Evolutionary conservation across 2,888 invertebrate genomes (phyloP), one percentile per base, ranked within the genome.

Genomic region (Brachypterus glaber): DNA sequence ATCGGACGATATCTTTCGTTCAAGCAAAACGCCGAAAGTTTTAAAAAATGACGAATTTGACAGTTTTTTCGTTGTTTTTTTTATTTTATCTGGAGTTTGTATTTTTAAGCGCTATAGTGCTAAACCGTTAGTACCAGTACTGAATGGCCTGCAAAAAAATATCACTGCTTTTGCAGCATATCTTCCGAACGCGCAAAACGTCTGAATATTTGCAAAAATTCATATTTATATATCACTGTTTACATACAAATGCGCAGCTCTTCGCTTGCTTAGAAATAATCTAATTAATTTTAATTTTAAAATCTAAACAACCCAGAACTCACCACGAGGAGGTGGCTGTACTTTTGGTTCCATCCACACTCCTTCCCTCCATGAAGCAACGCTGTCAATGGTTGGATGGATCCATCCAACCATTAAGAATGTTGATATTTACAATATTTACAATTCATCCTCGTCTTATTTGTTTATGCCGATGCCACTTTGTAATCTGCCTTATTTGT

Each of bases 1-100:
- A 29, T 11, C 29, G 29, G 29, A 13, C 29, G 9, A 21, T 21
- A 29, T 29, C 24, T 25, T 41, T 31, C 12, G 31, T 21, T 33
- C 25, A 14, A 12, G 9, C 13, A 32, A 30, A 21, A 24, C 11
- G 31, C 16, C 17, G 4, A 14, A 11, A 37, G 29, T 11, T 35
- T 18, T 27, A 7, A 45, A 12, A 3, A 15, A 14, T 26, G 12
- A 30, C 42, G 3, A 29, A 7, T 17, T 30, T 33, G 15, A 17
- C 27, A 26, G 18, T 30, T 41, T 37, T 21, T 5, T 21, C n/a
- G n/a, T n/a, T n/a, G n/a, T n/a, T n/a, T n/a, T n/a, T n/a, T n/a
- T n/a, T n/a, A n/a, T n/a, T n/a, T n/a, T n/a, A n/a, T n/a, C n/a
- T n/a, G n/a, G n/a, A 9, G 21, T 21, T 7, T 21, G 5, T 21